These are phyloP conservation scores for Serranus cabrilla DNA, from an alignment of 2,797 vertebrate genomes.

Conservation along the genomic window DNA sequence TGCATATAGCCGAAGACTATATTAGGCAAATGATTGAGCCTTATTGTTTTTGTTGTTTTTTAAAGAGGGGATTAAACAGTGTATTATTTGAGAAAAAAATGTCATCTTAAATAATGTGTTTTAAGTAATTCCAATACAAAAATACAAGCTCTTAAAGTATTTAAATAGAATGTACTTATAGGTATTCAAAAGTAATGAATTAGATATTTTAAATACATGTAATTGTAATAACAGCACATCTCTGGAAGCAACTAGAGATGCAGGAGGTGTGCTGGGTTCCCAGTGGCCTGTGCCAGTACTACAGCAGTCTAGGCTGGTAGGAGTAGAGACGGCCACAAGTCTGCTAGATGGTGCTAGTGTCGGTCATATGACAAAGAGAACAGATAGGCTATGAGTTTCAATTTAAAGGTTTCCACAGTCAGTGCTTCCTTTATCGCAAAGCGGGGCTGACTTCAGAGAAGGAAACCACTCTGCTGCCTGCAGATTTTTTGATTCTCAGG, in stretches of 20 bases:
- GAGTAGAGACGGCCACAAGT: slow-evolving; percentile 9
- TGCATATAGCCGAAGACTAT: too few relatives aligned
- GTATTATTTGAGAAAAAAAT: too few relatives aligned
- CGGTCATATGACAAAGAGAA: slow-evolving; percentile 56
- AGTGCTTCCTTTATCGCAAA: slow-evolving; percentile 56
- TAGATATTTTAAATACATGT: too few relatives aligned
- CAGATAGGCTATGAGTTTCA: slow-evolving; percentile 63
- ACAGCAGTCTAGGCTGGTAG: slow-evolving; percentile 4
- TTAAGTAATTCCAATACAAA: too few relatives aligned
- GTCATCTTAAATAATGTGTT: too few relatives aligned
- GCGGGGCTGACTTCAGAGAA: slow-evolving; percentile 16
- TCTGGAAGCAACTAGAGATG: slow-evolving; percentile 25
- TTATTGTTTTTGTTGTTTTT: too few relatives aligned
- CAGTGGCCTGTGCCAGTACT: slow-evolving; percentile 36
- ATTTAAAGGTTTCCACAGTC: slow-evolving; percentile 70
- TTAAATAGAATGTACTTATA: too few relatives aligned
- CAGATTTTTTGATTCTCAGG: slow-evolving; percentile 48
- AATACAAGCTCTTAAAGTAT: too few relatives aligned
- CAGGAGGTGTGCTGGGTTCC: slow-evolving; percentile 8
- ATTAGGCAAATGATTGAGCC: too few relatives aligned
- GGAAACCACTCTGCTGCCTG: slow-evolving; percentile 39
- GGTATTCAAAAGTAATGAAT: too few relatives aligned
- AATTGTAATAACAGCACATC: too few relatives aligned
- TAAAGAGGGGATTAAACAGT: too few relatives aligned
- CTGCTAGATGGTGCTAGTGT: slow-evolving; percentile 43